Conservation (phyloP, 2,797 vertebrate genomes). For the Protonibea diacanthus region DNA sequence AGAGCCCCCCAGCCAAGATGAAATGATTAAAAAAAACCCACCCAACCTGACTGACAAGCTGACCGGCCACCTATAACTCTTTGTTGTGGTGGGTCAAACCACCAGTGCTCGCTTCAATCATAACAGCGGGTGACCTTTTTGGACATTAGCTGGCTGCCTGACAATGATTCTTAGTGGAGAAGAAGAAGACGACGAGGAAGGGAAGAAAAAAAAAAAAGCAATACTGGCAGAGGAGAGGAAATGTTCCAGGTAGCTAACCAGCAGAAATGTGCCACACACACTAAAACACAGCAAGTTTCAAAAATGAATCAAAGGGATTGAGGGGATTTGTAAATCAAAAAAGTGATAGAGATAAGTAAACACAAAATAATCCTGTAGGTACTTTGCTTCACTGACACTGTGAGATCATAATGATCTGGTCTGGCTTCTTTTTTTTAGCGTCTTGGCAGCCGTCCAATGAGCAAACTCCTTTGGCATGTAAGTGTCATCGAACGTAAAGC, state of each 20-base stretch:
- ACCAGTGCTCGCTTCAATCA: slow-evolving; percentile 68
- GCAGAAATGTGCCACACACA: slow-evolving; percentile 37
- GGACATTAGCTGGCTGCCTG: slow-evolving; percentile 63
- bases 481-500: slow-evolving; percentile 79
- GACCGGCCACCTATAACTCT: slow-evolving; percentile 80
- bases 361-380: slow-evolving; percentile 40
- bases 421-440: slow-evolving; percentile 52
- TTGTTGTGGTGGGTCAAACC: slow-evolving; percentile 66
- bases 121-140: slow-evolving; percentile 71
- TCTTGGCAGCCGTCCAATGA: slow-evolving; percentile 76
- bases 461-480: slow-evolving; percentile 81
- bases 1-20: slow-evolving; percentile 93
- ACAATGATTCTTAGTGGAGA: slow-evolving; percentile 61
- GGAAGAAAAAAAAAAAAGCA: slow-evolving; percentile 13
- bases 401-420: slow-evolving; percentile 60
- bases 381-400: slow-evolving; percentile 41
- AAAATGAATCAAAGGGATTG: slow-evolving; percentile 39
- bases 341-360: slow-evolving; percentile 31
- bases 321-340: slow-evolving; percentile 48
- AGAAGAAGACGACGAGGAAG: not conserved
- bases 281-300: slow-evolving; percentile 17
- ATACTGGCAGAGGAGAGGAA: slow-evolving; percentile 45
- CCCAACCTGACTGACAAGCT: slow-evolving; percentile 94
- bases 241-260: slow-evolving; percentile 44
- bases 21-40: slow-evolving; percentile 95